A percentile compares a stretch with the other conserved stretches of the same genome.
phyloP scores from a whole-genome alignment of 2,888 invertebrate genomes.

The Iselma pallidipennis region DNA sequence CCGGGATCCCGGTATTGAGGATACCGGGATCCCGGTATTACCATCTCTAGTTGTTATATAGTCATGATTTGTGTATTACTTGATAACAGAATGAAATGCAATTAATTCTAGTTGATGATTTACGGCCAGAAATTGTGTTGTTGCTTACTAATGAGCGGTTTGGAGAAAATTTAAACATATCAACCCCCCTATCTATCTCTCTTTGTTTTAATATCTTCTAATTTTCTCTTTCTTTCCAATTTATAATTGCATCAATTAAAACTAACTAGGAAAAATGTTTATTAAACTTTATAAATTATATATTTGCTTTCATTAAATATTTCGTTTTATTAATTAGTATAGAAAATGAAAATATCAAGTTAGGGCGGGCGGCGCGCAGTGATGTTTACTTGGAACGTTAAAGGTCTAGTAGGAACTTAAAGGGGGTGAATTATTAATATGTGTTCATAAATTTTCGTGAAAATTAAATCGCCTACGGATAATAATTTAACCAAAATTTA shows the following conservation, averaged over 20 bases:
- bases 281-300: too few relatives aligned
- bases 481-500: not conserved
- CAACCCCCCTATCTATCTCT: not conserved
- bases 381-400: not conserved
- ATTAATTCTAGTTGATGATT: slow-evolving; percentile 53
- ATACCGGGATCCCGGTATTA: too few relatives aligned
- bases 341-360: not conserved
- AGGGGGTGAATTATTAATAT: not conserved
- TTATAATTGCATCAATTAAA: too few relatives aligned
- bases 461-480: not conserved
- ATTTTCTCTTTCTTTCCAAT: too few relatives aligned
- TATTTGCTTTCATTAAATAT: not conserved
- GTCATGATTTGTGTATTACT: slow-evolving; percentile 55
- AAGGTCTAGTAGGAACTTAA: not conserved
- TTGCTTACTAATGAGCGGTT: slow-evolving; percentile 47
- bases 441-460: not conserved
- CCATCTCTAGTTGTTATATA: too few relatives aligned
- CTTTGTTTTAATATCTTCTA: too few relatives aligned
- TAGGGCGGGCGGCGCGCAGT: too few relatives aligned
- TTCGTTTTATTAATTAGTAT: not conserved
- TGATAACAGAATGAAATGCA: slow-evolving; percentile 54
- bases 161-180: not conserved
- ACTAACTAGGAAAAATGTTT: too few relatives aligned
- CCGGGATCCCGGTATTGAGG: too few relatives aligned
- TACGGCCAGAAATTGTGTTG: slow-evolving; percentile 41